Evolutionary conservation across 2,797 vertebrate genomes (phyloP).

Genomic region (Urocyon cinereoargenteus): DNA sequence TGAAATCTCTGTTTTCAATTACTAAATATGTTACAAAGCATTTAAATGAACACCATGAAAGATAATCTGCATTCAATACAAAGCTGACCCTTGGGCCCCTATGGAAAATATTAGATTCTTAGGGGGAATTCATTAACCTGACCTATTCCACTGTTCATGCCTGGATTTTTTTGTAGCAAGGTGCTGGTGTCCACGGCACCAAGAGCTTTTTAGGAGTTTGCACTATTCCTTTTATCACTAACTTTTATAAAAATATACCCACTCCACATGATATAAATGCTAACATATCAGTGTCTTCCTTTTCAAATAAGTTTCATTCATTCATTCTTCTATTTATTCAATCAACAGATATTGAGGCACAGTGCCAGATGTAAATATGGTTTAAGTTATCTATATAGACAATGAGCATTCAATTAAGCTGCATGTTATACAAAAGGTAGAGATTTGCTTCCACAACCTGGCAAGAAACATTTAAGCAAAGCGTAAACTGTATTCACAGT

Average conservation of each 20-base stretch:
- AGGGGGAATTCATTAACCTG: background rate
- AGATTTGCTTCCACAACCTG: conserved; percentile 47
- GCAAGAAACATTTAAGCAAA: conserved; percentile 10
- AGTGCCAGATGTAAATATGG: background rate
- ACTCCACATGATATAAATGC: background rate
- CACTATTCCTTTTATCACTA: background rate
- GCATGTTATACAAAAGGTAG: conserved; percentile 53
- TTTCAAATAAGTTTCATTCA: conserved; percentile 54
- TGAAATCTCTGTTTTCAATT: background rate
- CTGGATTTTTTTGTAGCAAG: background rate
- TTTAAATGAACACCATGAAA: background rate
- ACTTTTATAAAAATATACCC: background rate
- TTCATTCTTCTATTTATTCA: conserved; percentile 59
- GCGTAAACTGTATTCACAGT: conserved; percentile 38
- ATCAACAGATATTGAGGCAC: conserved; percentile 55
- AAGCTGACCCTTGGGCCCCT: background rate
- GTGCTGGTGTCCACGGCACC: background rate
- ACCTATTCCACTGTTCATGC: background rate
- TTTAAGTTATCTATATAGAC: conserved; percentile 55
- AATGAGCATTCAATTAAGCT: conserved; percentile 37
- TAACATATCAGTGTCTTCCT: background rate
- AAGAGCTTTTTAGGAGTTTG: background rate
- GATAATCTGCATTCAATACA: background rate
- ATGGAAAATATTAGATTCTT: background rate
- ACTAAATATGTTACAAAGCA: background rate